Base-by-base conservation (phyloP, 2,113 vertebrate species). In the Notarius quadriscutis region DNA sequence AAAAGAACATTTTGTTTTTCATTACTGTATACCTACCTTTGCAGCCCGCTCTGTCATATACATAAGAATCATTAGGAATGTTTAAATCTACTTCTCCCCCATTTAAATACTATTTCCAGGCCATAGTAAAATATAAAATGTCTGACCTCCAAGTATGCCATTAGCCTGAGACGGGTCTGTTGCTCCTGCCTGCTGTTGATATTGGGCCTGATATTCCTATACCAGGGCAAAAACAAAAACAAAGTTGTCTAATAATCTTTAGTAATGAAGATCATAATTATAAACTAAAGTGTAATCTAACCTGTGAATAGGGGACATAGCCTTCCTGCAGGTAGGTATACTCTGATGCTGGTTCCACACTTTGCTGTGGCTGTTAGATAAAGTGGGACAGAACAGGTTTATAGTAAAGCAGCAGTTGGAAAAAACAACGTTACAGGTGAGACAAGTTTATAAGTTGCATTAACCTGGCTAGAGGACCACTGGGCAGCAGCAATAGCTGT, bases 401-500 rank as follows among this genome's bases (percentile, higher is more conserved):
- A 48, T 11, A 18, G 4, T 15, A 74, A 30, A 25, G 0, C 72
- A 34, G 10, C 2, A 51, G 51, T 7, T 9, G 2, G 63, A 62
- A 17, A 51, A 17, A 51, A n/a, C 1, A 18, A 22, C 2, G 27
- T 57, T 77, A 80, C 0, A 6, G 22, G 0, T 82, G 34, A 78
- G 17, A 84, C 20, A 77, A 6, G 10, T 2, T 30, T 27, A 57
- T 20, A 34, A n/a, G 22, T n/a, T 57, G n/a, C 22, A n/a, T 48
- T 20, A 94, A 99, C 98, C 97, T 99, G 98, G 88, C 95, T 98
- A 51, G 98, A 99, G 0, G 98, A 99, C 98, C 98, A 99, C 95
- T 99, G 98, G 88, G 98, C 98, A 72, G 98, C 98, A 91, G 98
- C 98, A 81, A 99, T 99, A 75, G 98, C 98, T 82, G 98, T 99